Base-by-base conservation (phyloP, 2,797 vertebrate species). In the Coregonus sp. region DNA sequence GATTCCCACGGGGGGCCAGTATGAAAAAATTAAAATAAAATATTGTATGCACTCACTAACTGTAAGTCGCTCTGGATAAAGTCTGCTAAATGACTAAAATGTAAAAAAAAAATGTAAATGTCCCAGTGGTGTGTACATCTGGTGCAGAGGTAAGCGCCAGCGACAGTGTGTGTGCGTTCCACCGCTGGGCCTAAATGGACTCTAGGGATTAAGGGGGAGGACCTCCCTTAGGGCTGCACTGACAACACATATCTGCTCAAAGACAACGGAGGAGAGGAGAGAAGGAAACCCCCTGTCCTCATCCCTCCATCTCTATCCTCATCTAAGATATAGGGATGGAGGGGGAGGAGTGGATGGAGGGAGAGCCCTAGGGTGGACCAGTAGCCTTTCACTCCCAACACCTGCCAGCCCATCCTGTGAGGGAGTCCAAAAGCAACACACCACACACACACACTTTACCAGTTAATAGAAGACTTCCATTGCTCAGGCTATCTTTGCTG, bases 351-450 rank as follows among this genome's bases (percentile, higher is more conserved):
- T 12, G 69, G n/a, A 20, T 20, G n/a, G n/a, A 29, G 37, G 20
- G 61, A 54, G 15, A 37, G 35, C 69, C 75, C 54, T 29, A 56
- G 76, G 70, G 50, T 72, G 76, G 50, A 52, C 61, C 40, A 52
- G 29, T 50, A 31, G 56, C 75, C 75, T 31, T 40, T 72, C 68
- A 50, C 37, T 51, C 37, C 31, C 11, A 71, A 15, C 75, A 67
- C 29, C 70, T 73, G 76, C 70, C 47, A 59, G n/a, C 33, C 33
- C 20, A 20, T 66, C 70, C 25, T 65, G 35, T 51, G 52, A 77
- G 25, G 40, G 33, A 5, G 29, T 12, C 51, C 75, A 76, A 61
- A 76, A 14, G 71, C 35, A 52, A 40, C 15, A 70, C 16, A 12
- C 12, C 54, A 35, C 31, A 18, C 54, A 47, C 31, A 63, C 18